Conservation (phyloP, 1,140 invertebrate species). For the Teleogryllus occipitalis region DNA sequence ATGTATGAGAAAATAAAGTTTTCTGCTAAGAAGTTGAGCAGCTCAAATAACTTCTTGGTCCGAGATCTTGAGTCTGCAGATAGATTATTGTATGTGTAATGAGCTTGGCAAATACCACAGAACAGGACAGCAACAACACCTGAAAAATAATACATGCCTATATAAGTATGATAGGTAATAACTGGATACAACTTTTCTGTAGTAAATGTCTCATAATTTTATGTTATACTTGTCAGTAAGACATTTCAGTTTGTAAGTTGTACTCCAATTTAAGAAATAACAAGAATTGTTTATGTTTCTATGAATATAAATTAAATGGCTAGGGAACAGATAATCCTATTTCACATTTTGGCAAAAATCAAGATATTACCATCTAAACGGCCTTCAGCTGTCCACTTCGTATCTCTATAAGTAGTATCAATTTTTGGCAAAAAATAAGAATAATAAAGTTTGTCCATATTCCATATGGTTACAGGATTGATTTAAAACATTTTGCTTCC, state of each 20-base stretch:
- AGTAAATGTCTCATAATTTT: background rate
- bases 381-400: background rate
- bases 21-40: constrained; percentile 94
- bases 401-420: background rate
- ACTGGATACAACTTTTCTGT: background rate
- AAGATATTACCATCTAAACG: too few species aligned
- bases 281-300: too few species aligned
- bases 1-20: constrained; percentile 99
- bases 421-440: background rate
- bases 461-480: too few species aligned
- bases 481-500: too few species aligned
- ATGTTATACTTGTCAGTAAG: background rate
- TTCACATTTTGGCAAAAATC: too few species aligned
- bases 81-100: constrained; percentile 98
- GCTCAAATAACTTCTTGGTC: constrained; percentile 92
- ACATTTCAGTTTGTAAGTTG: background rate
- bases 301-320: too few species aligned
- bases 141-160: constrained; percentile 33
- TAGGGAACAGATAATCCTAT: too few species aligned
- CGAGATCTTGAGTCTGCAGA: constrained; percentile 77
- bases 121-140: constrained; percentile 93
- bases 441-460: too few species aligned
- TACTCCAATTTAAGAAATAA: background rate
- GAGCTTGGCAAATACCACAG: constrained; percentile 97
- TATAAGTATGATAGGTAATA: background rate